phyloP scores from a whole-genome alignment of 1,140 invertebrate species.

The Asobara japonica region DNA sequence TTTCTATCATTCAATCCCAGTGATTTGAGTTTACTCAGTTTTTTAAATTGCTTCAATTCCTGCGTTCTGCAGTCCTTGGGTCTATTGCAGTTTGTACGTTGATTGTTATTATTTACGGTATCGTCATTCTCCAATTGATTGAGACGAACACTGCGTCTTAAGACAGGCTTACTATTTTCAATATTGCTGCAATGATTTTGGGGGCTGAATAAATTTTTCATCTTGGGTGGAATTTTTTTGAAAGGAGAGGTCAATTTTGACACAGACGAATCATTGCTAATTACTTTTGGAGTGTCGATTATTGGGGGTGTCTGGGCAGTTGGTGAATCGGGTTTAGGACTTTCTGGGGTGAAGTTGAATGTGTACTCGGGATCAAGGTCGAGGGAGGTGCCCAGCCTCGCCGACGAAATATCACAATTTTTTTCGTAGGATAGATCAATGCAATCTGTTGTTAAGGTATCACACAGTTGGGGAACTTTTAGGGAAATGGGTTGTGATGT shows the following conservation, averaged over 20 bases:
- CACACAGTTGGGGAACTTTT: constrained; percentile 30
- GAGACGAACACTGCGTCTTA: constrained; percentile 58
- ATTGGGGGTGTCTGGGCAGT: constrained; percentile 36
- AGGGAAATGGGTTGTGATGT: not conserved
- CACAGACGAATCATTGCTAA: constrained; percentile 8
- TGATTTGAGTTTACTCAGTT: constrained; percentile 40
- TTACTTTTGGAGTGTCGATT: constrained; percentile 12
- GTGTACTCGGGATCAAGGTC: constrained; percentile 59
- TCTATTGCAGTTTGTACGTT: constrained; percentile 23
- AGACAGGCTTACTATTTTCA: constrained; percentile 39
- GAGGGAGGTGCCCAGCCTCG: constrained; percentile 52
- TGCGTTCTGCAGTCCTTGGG: constrained; percentile 31
- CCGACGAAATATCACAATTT: constrained; percentile 46
- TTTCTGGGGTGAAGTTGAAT: constrained; percentile 53
- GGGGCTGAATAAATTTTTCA: constrained; percentile 46
- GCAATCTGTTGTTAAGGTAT: constrained; percentile 46
- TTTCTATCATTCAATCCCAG: constrained; percentile 49
- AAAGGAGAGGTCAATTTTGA: not conserved
- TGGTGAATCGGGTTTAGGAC: constrained; percentile 48
- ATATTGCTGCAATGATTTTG: constrained; percentile 36
- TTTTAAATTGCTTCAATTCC: constrained; percentile 28
- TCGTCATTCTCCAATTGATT: constrained; percentile 58
- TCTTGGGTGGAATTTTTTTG: constrained; percentile 34
- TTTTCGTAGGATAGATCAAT: constrained; percentile 50
- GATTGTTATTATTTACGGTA: constrained; percentile 37